A percentile compares a stretch with the other conserved stretches of the same genome.
Conservation (phyloP, 2,113 vertebrate genomes). For the Oryzias javanicus region DNA sequence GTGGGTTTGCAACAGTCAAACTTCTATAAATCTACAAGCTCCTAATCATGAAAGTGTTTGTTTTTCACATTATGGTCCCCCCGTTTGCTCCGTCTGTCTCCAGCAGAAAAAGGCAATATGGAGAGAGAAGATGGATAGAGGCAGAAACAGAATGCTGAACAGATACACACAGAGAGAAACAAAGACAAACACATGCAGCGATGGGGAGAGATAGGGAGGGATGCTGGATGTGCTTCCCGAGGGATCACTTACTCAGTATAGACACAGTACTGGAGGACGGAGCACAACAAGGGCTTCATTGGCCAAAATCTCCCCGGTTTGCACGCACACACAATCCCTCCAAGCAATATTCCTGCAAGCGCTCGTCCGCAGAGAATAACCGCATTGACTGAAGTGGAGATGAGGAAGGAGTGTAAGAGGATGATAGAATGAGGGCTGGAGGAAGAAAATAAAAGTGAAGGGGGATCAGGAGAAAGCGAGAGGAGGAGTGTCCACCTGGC, state of each 20-base stretch:
- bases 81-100: conserved; percentile 26
- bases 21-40: conserved; percentile 48
- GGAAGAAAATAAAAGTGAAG: conserved; percentile 22
- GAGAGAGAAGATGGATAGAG: conserved; percentile 19
- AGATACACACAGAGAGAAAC: conserved; percentile 29
- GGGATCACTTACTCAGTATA: conserved; percentile 75
- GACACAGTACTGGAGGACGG: conserved; percentile 70
- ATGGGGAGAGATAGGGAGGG: conserved; percentile 33
- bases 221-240: conserved; percentile 62
- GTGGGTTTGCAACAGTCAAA: conserved; percentile 29
- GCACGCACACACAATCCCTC: conserved; percentile 54
- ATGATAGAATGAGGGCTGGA: conserved; percentile 37
- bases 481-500: conserved; percentile 69
- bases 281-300: conserved; percentile 68
- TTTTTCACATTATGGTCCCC: conserved; percentile 37
- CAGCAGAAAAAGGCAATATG: conserved; percentile 12
- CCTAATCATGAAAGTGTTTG: conserved; percentile 41
- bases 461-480: conserved; percentile 33
- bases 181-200: conserved; percentile 23
- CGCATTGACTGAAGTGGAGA: conserved; percentile 63
- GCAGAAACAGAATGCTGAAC: conserved; percentile 38
- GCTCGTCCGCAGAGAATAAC: conserved; percentile 63
- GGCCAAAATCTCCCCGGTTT: conserved; percentile 67
- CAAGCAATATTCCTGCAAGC: conserved; percentile 70
- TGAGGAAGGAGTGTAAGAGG: conserved; percentile 44